Percentiles rank a stretch among this genome's conserved stretches.
phyloP scores from a whole-genome alignment of 2,113 vertebrate species.

The Picathartes gymnocephalus region DNA sequence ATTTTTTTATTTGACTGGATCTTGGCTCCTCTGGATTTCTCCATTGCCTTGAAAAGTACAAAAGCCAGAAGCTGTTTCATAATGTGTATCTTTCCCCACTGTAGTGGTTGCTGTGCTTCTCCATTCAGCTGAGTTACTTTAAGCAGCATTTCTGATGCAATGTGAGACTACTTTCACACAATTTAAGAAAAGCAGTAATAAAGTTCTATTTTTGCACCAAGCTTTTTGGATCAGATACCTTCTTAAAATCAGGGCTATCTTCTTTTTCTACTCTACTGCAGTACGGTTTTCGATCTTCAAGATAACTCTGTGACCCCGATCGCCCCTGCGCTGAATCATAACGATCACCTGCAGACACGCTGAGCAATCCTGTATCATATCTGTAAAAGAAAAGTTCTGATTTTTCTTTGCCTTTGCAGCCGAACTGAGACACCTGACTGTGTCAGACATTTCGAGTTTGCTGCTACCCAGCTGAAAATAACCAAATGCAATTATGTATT shows the following conservation, averaged over 20 bases:
- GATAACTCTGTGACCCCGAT: constrained; percentile 73
- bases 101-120: background rate
- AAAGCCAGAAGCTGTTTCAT: background rate
- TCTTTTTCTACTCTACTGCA: constrained; percentile 88
- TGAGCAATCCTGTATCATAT: constrained; percentile 74
- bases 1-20: background rate
- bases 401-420: background rate
- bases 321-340: constrained; percentile 79
- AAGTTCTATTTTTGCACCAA: background rate
- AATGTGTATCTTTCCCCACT: background rate
- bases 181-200: background rate
- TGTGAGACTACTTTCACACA: background rate
- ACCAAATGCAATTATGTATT: background rate
- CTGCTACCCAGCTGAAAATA: background rate
- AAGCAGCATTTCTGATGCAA: background rate
- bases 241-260: constrained; percentile 93
- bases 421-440: background rate
- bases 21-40: background rate
- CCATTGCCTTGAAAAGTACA: background rate
- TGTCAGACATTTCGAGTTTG: background rate
- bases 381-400: constrained; percentile 59
- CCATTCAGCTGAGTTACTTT: background rate
- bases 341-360: constrained; percentile 77
- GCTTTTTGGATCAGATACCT: constrained; percentile 74
- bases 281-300: constrained; percentile 85